These are phyloP conservation scores for Dendrolimus kikuchii DNA, from an alignment of 1,140 invertebrate genomes.

Conservation along the genomic window DNA sequence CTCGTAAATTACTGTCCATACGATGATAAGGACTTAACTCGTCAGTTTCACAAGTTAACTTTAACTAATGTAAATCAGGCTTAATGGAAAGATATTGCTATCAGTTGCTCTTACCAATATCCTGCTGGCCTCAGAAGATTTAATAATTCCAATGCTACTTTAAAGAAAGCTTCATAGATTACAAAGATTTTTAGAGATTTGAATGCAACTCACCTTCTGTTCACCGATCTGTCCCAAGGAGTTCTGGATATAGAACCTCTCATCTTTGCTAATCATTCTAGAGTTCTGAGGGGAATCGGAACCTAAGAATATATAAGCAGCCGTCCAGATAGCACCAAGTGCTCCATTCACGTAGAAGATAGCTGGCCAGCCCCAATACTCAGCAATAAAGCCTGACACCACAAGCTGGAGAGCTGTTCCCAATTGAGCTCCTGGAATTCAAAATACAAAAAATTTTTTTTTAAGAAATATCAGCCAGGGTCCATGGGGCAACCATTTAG, in stretches of 20 bases:
- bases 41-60: no score
- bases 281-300: conserved; percentile 75
- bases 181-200: neutral
- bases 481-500: no score
- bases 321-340: conserved; percentile 72
- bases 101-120: no score
- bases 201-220: conserved; percentile 32
- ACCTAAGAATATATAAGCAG: conserved; percentile 73
- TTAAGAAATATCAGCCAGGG: neutral
- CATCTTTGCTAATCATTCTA: conserved; percentile 68
- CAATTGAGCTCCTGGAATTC: conserved; percentile 28
- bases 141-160: no score
- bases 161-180: no score
- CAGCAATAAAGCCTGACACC: conserved; percentile 42
- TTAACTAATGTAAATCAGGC: no score
- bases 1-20: no score
- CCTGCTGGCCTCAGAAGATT: no score
- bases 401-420: conserved; percentile 44
- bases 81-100: no score
- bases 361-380: conserved; percentile 76
- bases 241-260: conserved; percentile 73
- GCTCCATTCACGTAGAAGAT: conserved; percentile 82
- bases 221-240: conserved; percentile 45
- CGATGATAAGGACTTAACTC: no score
- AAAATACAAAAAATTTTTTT: neutral